A percentile compares a stretch with the other conserved stretches of the same genome.
Conservation (phyloP, 1,140 invertebrate species). For the Helicoverpa zea region DNA sequence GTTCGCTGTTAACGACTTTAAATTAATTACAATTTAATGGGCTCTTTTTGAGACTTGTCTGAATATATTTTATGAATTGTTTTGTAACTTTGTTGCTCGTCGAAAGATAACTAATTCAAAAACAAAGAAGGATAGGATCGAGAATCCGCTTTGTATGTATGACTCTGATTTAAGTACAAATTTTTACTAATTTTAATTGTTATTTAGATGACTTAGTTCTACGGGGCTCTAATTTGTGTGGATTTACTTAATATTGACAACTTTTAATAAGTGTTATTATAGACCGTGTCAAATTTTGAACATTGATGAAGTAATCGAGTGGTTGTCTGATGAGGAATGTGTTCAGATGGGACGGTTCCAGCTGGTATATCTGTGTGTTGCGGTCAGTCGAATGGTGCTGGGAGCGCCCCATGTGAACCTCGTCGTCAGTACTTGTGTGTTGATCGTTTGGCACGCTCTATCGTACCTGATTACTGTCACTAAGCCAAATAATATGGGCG, state of each 20-base stretch:
- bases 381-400: constrained; percentile 5
- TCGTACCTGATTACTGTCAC: constrained; percentile 74
- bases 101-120: constrained; percentile 62
- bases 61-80: constrained; percentile 85
- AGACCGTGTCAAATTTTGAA: constrained; percentile 62
- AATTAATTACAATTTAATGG: constrained; percentile 69
- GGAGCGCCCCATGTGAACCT: constrained; percentile 49
- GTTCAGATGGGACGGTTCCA: constrained; percentile 51
- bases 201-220: constrained; percentile 81
- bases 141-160: constrained; percentile 73
- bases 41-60: constrained; percentile 83
- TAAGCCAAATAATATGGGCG: constrained; percentile 65
- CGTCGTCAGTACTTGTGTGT: neutral
- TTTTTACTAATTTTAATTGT: constrained; percentile 84
- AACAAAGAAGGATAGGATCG: constrained; percentile 60
- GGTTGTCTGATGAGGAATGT: neutral
- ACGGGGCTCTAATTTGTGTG: constrained; percentile 71
- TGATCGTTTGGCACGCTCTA: constrained; percentile 74
- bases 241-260: constrained; percentile 55
- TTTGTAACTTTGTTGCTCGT: constrained; percentile 79
- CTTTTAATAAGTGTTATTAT: constrained; percentile 63
- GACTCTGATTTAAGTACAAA: constrained; percentile 86
- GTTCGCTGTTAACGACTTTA: constrained; percentile 77
- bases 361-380: constrained; percentile 4
- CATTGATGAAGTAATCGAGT: neutral